Evolutionary conservation across 2,797 vertebrate species (phyloP).

Genomic region (Characodon lateralis): DNA sequence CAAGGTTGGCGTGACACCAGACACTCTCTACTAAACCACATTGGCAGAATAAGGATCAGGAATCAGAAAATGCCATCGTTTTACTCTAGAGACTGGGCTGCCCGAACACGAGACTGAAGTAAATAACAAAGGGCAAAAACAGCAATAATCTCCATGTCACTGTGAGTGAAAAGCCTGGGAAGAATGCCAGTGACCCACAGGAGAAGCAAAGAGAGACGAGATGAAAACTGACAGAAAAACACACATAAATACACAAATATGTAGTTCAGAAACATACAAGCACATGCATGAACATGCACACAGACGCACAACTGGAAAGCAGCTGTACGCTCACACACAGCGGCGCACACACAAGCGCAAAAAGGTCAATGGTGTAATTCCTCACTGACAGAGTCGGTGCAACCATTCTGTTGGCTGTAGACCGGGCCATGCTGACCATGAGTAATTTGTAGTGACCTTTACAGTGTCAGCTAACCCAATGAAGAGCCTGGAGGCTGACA

Average conservation of each 20-base stretch:
- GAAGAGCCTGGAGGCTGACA: conserved; percentile 53
- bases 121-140: conserved; percentile 47
- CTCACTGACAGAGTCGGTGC: conserved; percentile 41
- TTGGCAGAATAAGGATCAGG: conserved; percentile 1
- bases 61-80: conserved; percentile 3
- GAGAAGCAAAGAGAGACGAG: conserved; percentile 32
- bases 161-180: conserved; percentile 34
- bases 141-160: conserved; percentile 61
- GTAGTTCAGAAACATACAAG: not conserved
- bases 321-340: not conserved
- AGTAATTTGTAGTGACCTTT: conserved; percentile 73
- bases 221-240: conserved; percentile 36
- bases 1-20: not conserved
- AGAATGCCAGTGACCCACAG: conserved; percentile 56
- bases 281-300: not conserved
- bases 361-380: conserved; percentile 71
- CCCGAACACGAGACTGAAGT: conserved; percentile 28
- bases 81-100: conserved; percentile 10
- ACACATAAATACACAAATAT: conserved; percentile 12
- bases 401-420: conserved; percentile 42
- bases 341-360: conserved; percentile 23
- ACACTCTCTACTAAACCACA: not conserved
- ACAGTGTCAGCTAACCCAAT: conserved; percentile 37
- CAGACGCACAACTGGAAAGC: not conserved
- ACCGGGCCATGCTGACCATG: conserved; percentile 59